A percentile compares a stretch with the other conserved stretches of the same genome.
These are phyloP conservation scores for Malurus cyaneus DNA, from an alignment of 2,113 vertebrate genomes.

Conservation along the genomic window DNA sequence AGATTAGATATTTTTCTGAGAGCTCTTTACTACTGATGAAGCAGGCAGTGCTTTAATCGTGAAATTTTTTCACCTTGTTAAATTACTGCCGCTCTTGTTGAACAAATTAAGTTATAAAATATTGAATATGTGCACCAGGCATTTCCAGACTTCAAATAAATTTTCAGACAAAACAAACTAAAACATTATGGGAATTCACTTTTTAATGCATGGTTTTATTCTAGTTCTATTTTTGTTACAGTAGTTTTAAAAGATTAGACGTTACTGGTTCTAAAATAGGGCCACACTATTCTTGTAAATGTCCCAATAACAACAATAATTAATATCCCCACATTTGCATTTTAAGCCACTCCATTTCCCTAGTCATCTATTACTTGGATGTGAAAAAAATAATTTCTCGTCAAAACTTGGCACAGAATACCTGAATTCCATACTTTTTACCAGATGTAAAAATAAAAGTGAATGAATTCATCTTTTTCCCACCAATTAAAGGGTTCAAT, in stretches of 20 bases:
- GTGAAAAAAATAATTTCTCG: constrained; percentile 43
- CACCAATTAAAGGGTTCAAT: background rate
- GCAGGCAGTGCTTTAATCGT: constrained; percentile 51
- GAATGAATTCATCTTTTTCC: background rate
- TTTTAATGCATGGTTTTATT: constrained; percentile 42
- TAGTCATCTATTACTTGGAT: constrained; percentile 39
- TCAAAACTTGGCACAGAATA: constrained; percentile 46
- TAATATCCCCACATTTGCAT: constrained; percentile 55
- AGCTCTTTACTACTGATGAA: constrained; percentile 34
- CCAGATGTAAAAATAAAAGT: constrained; percentile 61
- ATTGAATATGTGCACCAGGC: constrained; percentile 53
- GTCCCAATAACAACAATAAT: constrained; percentile 54
- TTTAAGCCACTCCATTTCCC: constrained; percentile 49
- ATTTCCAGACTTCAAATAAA: constrained; percentile 65
- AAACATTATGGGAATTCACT: constrained; percentile 38
- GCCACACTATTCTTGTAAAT: constrained; percentile 13
- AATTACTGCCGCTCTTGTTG: constrained; percentile 34
- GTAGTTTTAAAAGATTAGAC: constrained; percentile 34
- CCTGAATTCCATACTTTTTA: constrained; percentile 60
- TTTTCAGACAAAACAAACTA: constrained; percentile 60
- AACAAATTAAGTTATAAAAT: constrained; percentile 70
- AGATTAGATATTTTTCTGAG: constrained; percentile 49
- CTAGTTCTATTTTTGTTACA: constrained; percentile 49
- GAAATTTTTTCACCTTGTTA: constrained; percentile 68
- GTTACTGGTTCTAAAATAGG: constrained; percentile 26